phyloP scores from a whole-genome alignment of 2,113 vertebrate species.

The Eulemur rufifrons region DNA sequence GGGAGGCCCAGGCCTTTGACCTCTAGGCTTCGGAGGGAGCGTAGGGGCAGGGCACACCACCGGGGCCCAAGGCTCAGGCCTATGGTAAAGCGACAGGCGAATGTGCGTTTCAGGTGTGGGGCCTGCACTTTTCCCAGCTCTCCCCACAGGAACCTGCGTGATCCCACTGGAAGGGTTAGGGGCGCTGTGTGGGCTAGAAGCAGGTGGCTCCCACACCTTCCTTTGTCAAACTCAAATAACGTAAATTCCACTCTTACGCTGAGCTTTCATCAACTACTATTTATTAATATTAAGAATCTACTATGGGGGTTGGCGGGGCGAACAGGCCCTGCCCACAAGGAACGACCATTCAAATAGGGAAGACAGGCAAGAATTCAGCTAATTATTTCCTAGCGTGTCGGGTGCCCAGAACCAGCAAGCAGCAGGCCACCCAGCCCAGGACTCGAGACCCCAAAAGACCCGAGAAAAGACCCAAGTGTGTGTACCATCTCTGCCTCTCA shows the following conservation, averaged over 20 bases:
- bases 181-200: background rate
- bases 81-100: background rate
- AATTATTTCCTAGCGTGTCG: background rate
- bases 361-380: background rate
- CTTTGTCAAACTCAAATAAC: background rate
- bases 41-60: no score
- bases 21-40: background rate
- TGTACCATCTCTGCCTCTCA: background rate
- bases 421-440: background rate
- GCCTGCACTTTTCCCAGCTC: background rate
- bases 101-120: background rate
- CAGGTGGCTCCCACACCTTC: background rate
- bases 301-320: background rate
- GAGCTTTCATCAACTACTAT: background rate
- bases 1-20: background rate
- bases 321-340: background rate
- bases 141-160: background rate
- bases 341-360: background rate
- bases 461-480: background rate
- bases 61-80: background rate
- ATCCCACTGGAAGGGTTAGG: fast-evolving
- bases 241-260: background rate
- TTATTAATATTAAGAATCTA: background rate
- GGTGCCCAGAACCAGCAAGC: background rate
- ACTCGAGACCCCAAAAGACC: background rate